phyloP scores from a whole-genome alignment of 2,888 invertebrate genomes.

The Dynastes hyllus region DNA sequence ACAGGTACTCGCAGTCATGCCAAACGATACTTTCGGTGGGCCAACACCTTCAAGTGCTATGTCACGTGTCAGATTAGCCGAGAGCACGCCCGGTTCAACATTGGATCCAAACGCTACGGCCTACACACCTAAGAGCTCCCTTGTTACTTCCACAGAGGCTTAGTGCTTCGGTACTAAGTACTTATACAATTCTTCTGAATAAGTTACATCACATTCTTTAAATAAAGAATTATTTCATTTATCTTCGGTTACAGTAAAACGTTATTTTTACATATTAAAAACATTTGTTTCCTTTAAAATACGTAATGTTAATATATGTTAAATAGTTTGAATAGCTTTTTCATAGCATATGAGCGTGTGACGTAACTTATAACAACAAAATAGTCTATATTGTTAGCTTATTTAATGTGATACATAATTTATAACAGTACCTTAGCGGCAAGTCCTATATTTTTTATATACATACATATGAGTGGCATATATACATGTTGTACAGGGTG shows the following conservation, averaged over 20 bases:
- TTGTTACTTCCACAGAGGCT: constrained; percentile 76
- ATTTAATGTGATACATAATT: constrained; percentile 69
- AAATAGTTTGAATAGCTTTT: constrained; percentile 20
- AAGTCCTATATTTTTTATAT: constrained; percentile 61
- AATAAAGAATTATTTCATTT: not conserved
- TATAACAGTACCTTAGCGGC: constrained; percentile 63
- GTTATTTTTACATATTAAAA: not conserved
- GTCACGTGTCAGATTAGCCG: constrained; percentile 77
- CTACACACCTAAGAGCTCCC: constrained; percentile 88
- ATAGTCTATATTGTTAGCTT: constrained; percentile 61
- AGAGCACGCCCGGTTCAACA: constrained; percentile 71
- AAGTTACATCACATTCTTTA: constrained; percentile 46
- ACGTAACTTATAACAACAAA: constrained; percentile 35
- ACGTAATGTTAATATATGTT: not conserved
- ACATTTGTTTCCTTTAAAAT: constrained; percentile 2
- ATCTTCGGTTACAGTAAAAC: constrained; percentile 5
- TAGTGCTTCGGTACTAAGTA: constrained; percentile 60
- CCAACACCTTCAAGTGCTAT: constrained; percentile 74
- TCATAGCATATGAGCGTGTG: constrained; percentile 22
- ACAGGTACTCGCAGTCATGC: constrained; percentile 95
- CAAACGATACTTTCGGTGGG: constrained; percentile 78
- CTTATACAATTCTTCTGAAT: constrained; percentile 49
- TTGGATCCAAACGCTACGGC: constrained; percentile 94
- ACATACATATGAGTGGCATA: constrained; percentile 4
- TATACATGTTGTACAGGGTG: too few relatives aligned